These are phyloP conservation scores for Scolopax rusticola DNA, from an alignment of 2,797 vertebrate species.

Conservation along the genomic window DNA sequence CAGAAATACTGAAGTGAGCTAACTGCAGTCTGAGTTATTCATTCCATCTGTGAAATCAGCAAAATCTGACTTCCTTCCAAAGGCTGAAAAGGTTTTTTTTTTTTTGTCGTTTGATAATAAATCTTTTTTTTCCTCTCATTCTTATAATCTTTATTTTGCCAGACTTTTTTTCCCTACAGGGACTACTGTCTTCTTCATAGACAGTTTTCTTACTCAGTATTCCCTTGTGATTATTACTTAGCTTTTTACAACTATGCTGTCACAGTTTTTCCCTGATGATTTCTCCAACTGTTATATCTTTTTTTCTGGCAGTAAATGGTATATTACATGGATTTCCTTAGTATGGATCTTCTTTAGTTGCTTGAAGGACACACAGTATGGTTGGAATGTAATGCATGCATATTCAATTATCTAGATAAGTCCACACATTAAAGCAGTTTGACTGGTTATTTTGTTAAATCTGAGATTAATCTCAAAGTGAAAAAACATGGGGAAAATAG, in stretches of 20 bases:
- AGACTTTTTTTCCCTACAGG: not conserved
- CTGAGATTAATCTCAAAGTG: not conserved
- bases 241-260: not conserved
- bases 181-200: not conserved
- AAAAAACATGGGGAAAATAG: not conserved
- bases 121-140: not conserved
- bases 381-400: not conserved
- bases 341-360: not conserved
- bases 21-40: not conserved
- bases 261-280: not conserved
- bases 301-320: not conserved
- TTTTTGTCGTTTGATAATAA: not conserved
- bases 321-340: not conserved
- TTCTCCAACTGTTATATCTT: not conserved
- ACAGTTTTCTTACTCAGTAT: slow-evolving; percentile 8
- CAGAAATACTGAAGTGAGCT: not conserved
- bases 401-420: not conserved
- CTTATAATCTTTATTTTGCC: not conserved
- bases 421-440: not conserved
- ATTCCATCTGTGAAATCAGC: slow-evolving; percentile 1
- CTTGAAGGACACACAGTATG: not conserved
- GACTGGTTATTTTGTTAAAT: not conserved
- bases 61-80: not conserved
- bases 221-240: not conserved
- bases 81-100: not conserved